Evolutionary conservation across 2,888 invertebrate species (phyloP), one percentile per base, ranked within the genome.

Genomic region (Stenoptilia bipunctidactyla): DNA sequence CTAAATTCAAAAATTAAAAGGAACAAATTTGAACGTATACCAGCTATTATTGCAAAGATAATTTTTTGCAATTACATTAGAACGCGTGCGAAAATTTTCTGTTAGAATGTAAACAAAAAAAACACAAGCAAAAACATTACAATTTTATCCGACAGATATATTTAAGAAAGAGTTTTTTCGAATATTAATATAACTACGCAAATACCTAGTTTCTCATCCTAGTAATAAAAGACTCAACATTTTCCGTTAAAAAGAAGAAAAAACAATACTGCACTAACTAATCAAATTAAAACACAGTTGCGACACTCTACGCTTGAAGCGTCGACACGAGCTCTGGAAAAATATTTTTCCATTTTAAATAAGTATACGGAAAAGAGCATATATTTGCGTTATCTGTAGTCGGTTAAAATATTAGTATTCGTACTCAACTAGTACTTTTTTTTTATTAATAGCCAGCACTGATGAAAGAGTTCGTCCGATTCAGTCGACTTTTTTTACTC

Each of bases 341-440:
- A 79, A 79, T 72, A 75, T 77, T 79, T 76, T 76, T 74, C 76
- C 74, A 77, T 80, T 79, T 80, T 69, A 79, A 80, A 77, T 77
- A 77, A 69, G 70, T 71, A 61, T 57, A 62, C 61, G 65, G 64
- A 65, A 69, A 70, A 67, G 63, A 67, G 61, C 70, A 77, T 79
- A 79, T 76, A 79, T 79, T 73, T 64, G 55, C 68, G 71, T 77
- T 80, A 80, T 79, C 79, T 76, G 53, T 56, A 62, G 71, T 70
- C 73, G 61, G 76, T 76, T 79, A 79, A 30, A 77, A 80, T 77
- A 79, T 76, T 73, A 71, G 75, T 64, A 30, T 12, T 55, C 61
- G 59, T 62, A 63, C 58, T 59, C 69, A 66, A 64, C 61, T 62
- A 54, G 50, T 52, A 61, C 56, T 71, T 71, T 69, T 69, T n/a